Conservation (phyloP, 2,113 vertebrate species). For the Anoplopoma fimbria region DNA sequence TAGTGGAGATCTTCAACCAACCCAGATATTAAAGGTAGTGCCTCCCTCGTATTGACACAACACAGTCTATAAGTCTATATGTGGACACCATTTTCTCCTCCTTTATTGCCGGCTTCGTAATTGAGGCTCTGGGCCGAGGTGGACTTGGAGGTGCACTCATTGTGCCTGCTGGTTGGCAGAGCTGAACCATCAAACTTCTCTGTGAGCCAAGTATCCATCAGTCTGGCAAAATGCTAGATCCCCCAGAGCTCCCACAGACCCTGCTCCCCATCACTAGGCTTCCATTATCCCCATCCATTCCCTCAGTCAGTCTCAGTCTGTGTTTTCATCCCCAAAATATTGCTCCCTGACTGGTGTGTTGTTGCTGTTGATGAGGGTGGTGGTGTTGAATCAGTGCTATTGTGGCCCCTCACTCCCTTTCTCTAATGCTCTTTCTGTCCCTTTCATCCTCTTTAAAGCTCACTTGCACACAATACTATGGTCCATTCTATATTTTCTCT, state of each 20-base stretch:
- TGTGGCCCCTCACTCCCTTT: conserved; percentile 20
- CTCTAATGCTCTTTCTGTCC: conserved; percentile 16
- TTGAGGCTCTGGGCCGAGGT: conserved; percentile 38
- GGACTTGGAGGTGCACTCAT: conserved; percentile 38
- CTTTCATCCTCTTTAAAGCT: conserved; percentile 23
- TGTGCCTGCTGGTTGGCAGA: conserved; percentile 59
- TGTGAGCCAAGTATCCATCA: conserved; percentile 68
- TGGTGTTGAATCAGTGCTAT: conserved; percentile 15
- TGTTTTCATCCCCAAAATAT: conserved; percentile 38
- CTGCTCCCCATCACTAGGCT: conserved; percentile 53
- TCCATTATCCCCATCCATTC: conserved; percentile 55
- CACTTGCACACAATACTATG: background rate
- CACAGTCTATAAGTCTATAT: conserved; percentile 21
- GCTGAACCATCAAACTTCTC: conserved; percentile 67
- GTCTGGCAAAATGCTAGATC: conserved; percentile 64
- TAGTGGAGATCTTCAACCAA: background rate
- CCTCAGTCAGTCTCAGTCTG: conserved; percentile 24
- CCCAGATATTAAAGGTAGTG: background rate
- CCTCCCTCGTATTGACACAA: background rate
- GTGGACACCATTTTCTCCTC: conserved; percentile 18
- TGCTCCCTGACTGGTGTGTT: conserved; percentile 1
- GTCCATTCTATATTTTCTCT: conserved; percentile 29
- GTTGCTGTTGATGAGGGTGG: conserved; percentile 7
- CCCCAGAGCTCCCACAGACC: conserved; percentile 26
- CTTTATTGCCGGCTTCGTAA: conserved; percentile 33